Evolutionary conservation across 2,797 vertebrate genomes (phyloP).

Genomic region (Cossypha caffra): DNA sequence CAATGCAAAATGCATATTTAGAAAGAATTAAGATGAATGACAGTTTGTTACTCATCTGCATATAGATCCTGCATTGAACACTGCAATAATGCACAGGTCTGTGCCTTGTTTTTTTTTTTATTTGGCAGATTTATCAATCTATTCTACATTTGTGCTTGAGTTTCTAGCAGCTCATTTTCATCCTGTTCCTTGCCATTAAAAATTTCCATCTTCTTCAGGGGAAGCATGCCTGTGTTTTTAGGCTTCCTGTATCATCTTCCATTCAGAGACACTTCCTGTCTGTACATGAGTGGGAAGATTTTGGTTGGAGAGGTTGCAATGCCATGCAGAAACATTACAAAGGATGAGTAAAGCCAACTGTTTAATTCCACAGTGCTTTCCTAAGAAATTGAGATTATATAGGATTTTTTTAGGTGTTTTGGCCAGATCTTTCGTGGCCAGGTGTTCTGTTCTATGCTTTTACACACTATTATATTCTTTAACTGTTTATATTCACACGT

Average conservation of each 20-base stretch:
- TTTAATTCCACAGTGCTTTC: neutral
- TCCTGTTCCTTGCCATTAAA: neutral
- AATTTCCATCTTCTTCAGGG: neutral
- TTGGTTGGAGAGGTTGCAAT: neutral
- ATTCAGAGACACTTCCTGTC: neutral
- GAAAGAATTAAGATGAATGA: neutral
- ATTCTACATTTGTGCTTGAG: conserved; percentile 28
- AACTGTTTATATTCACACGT: neutral
- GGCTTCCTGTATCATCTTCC: neutral
- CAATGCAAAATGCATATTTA: neutral
- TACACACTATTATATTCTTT: neutral
- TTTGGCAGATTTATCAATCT: neutral
- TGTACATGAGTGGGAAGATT: neutral
- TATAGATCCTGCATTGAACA: neutral
- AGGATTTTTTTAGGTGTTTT: neutral
- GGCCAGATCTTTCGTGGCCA: neutral
- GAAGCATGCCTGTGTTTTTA: neutral
- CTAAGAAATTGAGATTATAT: neutral
- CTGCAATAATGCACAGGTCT: neutral
- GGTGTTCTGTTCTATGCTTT: neutral
- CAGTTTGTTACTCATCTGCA: neutral
- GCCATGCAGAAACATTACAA: neutral
- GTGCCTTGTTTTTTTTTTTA: neutral
- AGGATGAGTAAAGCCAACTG: neutral
- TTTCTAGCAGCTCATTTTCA: conserved; percentile 31